These are phyloP conservation scores for Deilephila elpenor DNA, from an alignment of 2,888 invertebrate species.

Conservation along the genomic window DNA sequence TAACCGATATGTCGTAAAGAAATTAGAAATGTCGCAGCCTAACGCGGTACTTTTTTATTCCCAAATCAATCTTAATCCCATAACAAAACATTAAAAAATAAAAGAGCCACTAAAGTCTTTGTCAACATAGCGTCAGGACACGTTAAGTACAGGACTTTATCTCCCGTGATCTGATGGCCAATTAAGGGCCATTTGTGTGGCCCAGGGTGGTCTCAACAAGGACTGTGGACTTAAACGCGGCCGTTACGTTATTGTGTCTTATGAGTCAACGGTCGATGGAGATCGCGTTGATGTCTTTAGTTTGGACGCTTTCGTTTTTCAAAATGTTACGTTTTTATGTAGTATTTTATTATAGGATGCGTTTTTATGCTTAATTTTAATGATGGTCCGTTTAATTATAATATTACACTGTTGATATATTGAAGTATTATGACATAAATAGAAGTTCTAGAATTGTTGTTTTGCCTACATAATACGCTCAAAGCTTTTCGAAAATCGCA, in stretches of 20 bases:
- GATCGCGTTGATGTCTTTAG: conserved; percentile 24
- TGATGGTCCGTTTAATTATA: neutral
- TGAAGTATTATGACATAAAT: neutral
- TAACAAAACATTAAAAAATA: conserved; percentile 28
- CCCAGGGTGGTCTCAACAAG: conserved; percentile 67
- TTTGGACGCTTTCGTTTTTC: conserved; percentile 5
- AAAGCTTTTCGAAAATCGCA: too few relatives aligned
- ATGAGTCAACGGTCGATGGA: conserved; percentile 7
- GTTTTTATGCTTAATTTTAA: too few relatives aligned
- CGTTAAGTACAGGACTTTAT: conserved; percentile 66
- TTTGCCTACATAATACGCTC: too few relatives aligned
- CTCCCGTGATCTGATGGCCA: conserved; percentile 70
- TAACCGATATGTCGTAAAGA: neutral
- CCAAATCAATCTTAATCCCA: conserved; percentile 23
- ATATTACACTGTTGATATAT: neutral
- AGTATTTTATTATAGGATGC: neutral
- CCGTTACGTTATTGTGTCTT: conserved; percentile 1
- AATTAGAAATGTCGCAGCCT: conserved; percentile 33
- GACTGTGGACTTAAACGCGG: neutral
- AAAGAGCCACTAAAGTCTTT: conserved; percentile 35
- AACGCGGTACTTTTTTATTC: neutral
- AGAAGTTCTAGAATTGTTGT: too few relatives aligned
- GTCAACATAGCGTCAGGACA: conserved; percentile 55
- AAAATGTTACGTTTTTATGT: too few relatives aligned
- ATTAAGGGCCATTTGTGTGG: conserved; percentile 76